Evolutionary conservation across 2,113 vertebrate species (phyloP), one percentile per base, ranked within the genome.

Genomic region (Gopherus flavomarginatus): DNA sequence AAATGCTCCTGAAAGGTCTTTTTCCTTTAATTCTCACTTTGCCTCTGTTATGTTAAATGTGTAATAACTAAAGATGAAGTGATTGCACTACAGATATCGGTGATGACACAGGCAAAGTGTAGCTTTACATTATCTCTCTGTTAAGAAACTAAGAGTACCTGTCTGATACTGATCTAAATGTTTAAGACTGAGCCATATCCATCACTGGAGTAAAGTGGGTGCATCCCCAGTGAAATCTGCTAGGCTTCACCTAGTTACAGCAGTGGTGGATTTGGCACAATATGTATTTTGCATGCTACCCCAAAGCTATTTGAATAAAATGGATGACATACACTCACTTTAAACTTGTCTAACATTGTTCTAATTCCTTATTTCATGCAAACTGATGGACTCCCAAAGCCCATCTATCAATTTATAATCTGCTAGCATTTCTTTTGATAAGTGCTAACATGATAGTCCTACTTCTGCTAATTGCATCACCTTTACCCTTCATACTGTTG

Each of bases 381-480:
- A 69, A 93, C 81, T 95, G 75, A 92, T 96, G 35, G 44, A 87
- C 11, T 75, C 8, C 62, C 87, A 81, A 79, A 87, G 78, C 90
- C 69, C 24, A 77, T 44, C 21, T 12, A 77, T 77, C 11, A 77
- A 27, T 44, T 9, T 12, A 44, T 84, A 8, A 62, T 81, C 27
- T 53, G 49, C 47, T 52, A 53, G 49, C 80, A 53, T 47, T 81
- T 21, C 52, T 90, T 75, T 69, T 77, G 42, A 6, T 59, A 38
- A 87, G n/a, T 49, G 81, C 29, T 80, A 44, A 79, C 17, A 90
- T n/a, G n/a, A n/a, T 50, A 81, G 81, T 82, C 59, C 92, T 35
- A 85, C 77, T 92, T 92, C 84, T 81, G 35, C 4, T 19, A 59
- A 7, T 80, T 91, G 72, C 22, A 47, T 49, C 49, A 26, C 8